Base-by-base conservation (phyloP, 2,888 invertebrate species). In the Campoplex nolae region DNA sequence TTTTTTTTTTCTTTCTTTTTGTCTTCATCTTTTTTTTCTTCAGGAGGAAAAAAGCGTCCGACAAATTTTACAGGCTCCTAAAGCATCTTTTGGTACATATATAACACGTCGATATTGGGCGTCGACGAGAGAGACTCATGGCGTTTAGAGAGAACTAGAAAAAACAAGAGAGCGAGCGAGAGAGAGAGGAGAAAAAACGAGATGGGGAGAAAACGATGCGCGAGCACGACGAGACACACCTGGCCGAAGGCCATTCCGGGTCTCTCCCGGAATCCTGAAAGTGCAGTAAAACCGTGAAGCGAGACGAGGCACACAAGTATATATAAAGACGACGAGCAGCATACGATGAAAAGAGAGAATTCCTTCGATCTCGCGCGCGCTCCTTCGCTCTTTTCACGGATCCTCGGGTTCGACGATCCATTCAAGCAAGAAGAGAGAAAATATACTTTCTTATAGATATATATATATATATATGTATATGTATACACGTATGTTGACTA, bases 211-310 rank as follows among this genome's bases (percentile, higher is more conserved):
- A 67, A 83, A 83, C 83, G 83, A 83, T 76, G 88, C 70, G 73
- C 76, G 70, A 79, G 80, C 80, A 56, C 83, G 83, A 73, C 80
- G 79, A 77, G 87, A 86, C 89, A 92, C 93, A 93, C 93, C 93
- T 93, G 93, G 93, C 89, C 91, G 91, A 91, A 90, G 90, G 88
- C 88, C 91, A 90, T 92, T 89, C 87, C 89, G 86, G 84, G 88
- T 89, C 86, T 87, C 76, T 68, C 88, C 89, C 81, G 90, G 90
- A 90, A 91, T 92, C 90, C 91, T 90, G 88, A 92, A 93, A 91
- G 91, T 91, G 92, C 91, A 92, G 92, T 90, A 92, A 93, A 91
- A 91, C 90, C 86, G 82, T 91, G 91, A 90, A 91, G 90, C 90
- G 91, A 90, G 89, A 90, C 90, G 90, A 87, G 87, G 56, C 58